phyloP scores from a whole-genome alignment of 2,113 vertebrate genomes.

The Synchiropus splendidus region DNA sequence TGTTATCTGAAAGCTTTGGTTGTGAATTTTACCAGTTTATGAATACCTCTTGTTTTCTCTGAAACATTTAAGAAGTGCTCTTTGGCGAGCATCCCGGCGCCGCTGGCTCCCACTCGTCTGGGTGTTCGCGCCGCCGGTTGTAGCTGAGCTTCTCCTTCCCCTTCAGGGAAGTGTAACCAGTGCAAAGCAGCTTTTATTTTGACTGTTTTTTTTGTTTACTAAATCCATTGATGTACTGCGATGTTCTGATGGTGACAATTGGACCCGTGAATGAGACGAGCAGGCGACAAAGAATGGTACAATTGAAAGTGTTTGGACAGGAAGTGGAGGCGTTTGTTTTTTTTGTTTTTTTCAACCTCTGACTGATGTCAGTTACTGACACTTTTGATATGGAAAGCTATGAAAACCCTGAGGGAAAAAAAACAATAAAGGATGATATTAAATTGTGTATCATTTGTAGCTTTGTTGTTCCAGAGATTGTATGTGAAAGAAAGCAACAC shows the following conservation, averaged over 20 bases:
- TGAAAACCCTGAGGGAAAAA: conserved; percentile 33
- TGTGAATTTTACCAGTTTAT: conserved; percentile 63
- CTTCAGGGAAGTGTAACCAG: conserved; percentile 56
- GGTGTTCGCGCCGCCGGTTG: conserved; percentile 29
- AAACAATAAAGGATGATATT: conserved; percentile 45
- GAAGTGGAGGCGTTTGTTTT: conserved; percentile 33
- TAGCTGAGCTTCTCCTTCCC: conserved; percentile 60
- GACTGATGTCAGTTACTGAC: conserved; percentile 70
- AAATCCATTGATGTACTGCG: conserved; percentile 62
- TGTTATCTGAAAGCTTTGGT: conserved; percentile 43
- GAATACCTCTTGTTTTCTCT: conserved; percentile 62
- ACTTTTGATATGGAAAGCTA: conserved; percentile 57
- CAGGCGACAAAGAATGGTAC: conserved; percentile 58
- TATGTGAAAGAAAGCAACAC: conserved; percentile 9
- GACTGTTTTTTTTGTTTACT: conserved; percentile 61
- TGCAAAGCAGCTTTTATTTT: conserved; percentile 69
- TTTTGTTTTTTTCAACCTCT: conserved; percentile 36
- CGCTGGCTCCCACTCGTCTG: conserved; percentile 17
- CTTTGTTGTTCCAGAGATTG: conserved; percentile 30
- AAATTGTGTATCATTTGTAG: conserved; percentile 56
- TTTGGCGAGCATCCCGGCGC: conserved; percentile 41
- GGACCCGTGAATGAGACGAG: conserved; percentile 26
- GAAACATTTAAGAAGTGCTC: conserved; percentile 59
- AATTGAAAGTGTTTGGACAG: conserved; percentile 58
- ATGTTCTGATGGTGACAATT: conserved; percentile 40